phyloP scores from a whole-genome alignment of 2,888 invertebrate genomes.

The Polymixis lichenea region DNA sequence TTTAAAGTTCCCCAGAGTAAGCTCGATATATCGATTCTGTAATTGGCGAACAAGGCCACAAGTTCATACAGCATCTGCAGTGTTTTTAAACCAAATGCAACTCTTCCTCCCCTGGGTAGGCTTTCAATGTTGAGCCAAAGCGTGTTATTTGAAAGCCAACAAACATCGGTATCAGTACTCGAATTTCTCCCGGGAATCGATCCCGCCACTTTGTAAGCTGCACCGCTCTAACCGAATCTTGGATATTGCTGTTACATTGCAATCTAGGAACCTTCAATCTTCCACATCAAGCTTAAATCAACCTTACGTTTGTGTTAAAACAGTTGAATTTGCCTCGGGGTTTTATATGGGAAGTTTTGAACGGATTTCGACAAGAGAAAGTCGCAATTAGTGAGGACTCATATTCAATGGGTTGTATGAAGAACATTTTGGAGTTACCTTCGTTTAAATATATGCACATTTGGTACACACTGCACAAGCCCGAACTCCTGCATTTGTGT shows the following conservation, averaged over 20 bases:
- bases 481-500: conserved; percentile 18
- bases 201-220: conserved; percentile 65
- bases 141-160: conserved; percentile 59
- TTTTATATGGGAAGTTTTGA: not conserved
- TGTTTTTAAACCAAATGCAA: conserved; percentile 40
- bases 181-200: conserved; percentile 63
- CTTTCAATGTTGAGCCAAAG: conserved; percentile 60
- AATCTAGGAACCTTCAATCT: conserved; percentile 21
- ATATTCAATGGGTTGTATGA: conserved; percentile 26
- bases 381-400: conserved; percentile 46
- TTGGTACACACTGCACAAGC: conserved; percentile 7
- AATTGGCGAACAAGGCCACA: conserved; percentile 8
- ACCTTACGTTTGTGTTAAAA: rapidly evolving
- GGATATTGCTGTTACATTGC: conserved; percentile 51
- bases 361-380: conserved; percentile 37
- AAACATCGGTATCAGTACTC: conserved; percentile 54
- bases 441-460: conserved; percentile 38
- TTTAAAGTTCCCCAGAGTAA: not conserved
- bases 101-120: conserved; percentile 44
- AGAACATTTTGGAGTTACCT: conserved; percentile 34
- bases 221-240: conserved; percentile 54
- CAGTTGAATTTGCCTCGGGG: conserved; percentile 1
- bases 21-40: conserved; percentile 4
- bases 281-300: not conserved
- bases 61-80: conserved; percentile 12